Evolutionary conservation across 2,797 vertebrate species (phyloP).

Genomic region (Mus caroli): DNA sequence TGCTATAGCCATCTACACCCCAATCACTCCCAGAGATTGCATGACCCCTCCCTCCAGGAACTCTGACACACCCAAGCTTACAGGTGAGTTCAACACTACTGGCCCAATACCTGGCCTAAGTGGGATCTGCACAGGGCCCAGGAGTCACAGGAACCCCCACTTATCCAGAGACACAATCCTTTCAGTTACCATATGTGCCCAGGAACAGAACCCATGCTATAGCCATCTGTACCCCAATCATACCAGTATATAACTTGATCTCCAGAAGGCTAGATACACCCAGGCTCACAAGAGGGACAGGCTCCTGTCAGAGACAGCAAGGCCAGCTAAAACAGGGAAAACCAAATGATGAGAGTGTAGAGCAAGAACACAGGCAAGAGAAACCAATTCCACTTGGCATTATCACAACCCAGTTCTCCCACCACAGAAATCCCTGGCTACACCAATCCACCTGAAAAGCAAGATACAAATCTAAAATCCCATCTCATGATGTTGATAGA

Average conservation of each 20-base stretch:
- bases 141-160: neutral
- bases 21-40: neutral
- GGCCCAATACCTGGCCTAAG: neutral
- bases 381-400: neutral
- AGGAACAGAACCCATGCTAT: neutral
- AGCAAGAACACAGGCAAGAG: no score
- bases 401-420: neutral
- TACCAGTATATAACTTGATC: neutral
- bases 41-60: neutral
- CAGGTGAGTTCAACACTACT: neutral
- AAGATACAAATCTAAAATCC: neutral
- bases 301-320: neutral
- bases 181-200: neutral
- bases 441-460: neutral
- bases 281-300: neutral
- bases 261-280: neutral
- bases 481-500: neutral
- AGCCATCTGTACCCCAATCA: neutral
- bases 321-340: neutral
- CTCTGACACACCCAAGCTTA: neutral
- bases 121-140: neutral
- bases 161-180: neutral
- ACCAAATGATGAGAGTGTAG: neutral
- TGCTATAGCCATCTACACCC: neutral
- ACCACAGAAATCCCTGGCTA: neutral